phyloP scores from a whole-genome alignment of 1,140 invertebrate species.

The Trialeurodes vaporariorum region DNA sequence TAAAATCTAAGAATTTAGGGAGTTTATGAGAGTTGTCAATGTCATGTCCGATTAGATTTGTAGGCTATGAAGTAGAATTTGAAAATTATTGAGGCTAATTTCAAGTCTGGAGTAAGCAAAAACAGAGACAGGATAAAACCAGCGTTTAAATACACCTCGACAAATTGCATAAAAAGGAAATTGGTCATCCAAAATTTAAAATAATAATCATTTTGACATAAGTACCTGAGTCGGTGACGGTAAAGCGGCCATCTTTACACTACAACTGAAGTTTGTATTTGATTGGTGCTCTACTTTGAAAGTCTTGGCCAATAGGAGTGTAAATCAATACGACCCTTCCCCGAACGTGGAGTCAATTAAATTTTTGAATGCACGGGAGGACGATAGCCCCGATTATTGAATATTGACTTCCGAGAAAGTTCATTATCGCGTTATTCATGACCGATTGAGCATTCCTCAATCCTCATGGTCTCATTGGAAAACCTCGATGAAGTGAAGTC shows the following conservation, averaged over 20 bases:
- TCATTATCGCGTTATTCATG: no score
- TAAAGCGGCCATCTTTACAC: constrained; percentile 50
- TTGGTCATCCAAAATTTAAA: constrained; percentile 15
- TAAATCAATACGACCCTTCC: not conserved
- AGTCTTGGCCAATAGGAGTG: not conserved
- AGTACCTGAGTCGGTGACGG: constrained; percentile 53
- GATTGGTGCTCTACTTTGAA: not conserved
- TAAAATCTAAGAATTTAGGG: constrained; percentile 20
- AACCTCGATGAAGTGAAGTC: no score
- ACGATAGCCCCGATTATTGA: no score
- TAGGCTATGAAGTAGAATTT: constrained; percentile 12
- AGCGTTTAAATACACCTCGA: constrained; percentile 14
- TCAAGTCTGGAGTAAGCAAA: no score
- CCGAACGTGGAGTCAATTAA: no score
- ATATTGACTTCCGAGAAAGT: no score
- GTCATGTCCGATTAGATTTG: constrained; percentile 2
- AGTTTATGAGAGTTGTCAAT: constrained; percentile 13
- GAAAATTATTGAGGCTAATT: no score
- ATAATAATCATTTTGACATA: constrained; percentile 23
- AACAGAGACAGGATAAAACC: no score
- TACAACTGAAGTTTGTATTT: not conserved
- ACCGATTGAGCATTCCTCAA: no score
- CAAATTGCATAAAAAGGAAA: constrained; percentile 15
- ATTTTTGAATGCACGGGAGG: no score
- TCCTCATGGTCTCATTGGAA: no score